Evolutionary conservation across 2,888 invertebrate species (phyloP).

Genomic region (Pecten maximus): DNA sequence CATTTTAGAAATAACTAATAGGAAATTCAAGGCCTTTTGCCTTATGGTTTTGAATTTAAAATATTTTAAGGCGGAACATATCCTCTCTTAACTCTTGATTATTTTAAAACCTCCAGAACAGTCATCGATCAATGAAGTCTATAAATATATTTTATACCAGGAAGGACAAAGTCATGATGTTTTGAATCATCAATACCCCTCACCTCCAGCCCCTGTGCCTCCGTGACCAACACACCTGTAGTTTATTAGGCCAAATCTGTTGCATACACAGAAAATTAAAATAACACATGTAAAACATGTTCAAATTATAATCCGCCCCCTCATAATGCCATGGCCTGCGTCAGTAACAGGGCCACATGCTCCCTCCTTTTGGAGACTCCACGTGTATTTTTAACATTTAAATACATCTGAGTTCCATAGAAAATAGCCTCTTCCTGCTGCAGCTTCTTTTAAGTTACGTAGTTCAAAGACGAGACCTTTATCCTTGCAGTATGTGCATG

Average conservation of each 20-base stretch:
- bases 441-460: background rate
- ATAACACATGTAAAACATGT: background rate
- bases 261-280: background rate
- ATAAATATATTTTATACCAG: background rate
- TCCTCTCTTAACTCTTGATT: background rate
- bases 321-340: background rate
- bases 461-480: background rate
- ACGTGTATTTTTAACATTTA: constrained; percentile 23
- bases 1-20: too few relatives aligned
- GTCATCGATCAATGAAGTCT: background rate
- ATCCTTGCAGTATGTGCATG: background rate
- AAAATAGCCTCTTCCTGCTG: background rate
- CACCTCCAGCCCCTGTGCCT: background rate
- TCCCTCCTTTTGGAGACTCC: background rate
- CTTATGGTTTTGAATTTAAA: too few relatives aligned
- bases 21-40: too few relatives aligned
- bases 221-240: background rate
- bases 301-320: constrained; percentile 27
- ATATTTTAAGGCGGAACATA: too few relatives aligned
- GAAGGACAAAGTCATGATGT: background rate
- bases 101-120: background rate
- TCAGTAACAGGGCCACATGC: background rate
- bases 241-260: background rate
- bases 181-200: background rate
- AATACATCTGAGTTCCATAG: background rate